A percentile compares a stretch with the other conserved stretches of the same genome.
These are phyloP conservation scores for Nudaria mundana DNA, from an alignment of 2,888 invertebrate species.

Conservation along the genomic window DNA sequence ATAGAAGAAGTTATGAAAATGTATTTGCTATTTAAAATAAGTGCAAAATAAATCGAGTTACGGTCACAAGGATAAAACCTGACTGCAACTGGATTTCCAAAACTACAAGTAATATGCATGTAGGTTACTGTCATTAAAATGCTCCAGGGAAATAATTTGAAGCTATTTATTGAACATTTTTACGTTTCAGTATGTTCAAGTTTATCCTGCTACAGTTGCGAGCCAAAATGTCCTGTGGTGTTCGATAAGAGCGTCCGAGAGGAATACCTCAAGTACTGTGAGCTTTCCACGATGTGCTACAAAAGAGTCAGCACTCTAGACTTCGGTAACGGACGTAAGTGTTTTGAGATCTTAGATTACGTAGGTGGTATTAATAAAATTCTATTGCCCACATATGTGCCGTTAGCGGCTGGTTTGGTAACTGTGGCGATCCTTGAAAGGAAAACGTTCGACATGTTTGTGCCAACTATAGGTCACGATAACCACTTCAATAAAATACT, in stretches of 20 bases:
- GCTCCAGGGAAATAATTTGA: no score
- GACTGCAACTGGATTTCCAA: no score
- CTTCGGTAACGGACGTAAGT: constrained; percentile 83
- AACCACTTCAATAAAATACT: background rate
- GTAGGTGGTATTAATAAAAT: no score
- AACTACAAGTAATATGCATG: no score
- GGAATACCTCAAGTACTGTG: constrained; percentile 84
- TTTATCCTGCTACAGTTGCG: constrained; percentile 58
- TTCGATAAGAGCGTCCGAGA: constrained; percentile 82
- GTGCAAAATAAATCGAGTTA: no score
- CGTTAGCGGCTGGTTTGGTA: constrained; percentile 21
- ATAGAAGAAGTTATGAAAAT: no score
- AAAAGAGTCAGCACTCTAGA: constrained; percentile 83
- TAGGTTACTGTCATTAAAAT: no score
- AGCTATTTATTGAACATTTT: no score
- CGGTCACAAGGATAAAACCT: no score
- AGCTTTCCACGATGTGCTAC: constrained; percentile 89
- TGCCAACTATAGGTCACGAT: constrained; percentile 14
- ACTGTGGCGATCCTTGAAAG: constrained; percentile 29
- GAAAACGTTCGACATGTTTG: constrained; percentile 19
- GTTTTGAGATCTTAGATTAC: no score
- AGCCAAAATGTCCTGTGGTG: constrained; percentile 32
- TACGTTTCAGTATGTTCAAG: constrained; percentile 49
- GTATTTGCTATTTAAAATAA: no score
- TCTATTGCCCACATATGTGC: constrained; percentile 9